A percentile compares a stretch with the other conserved stretches of the same genome.
phyloP scores from a whole-genome alignment of 2,113 vertebrate genomes.

The Chaenocephalus aceratus region DNA sequence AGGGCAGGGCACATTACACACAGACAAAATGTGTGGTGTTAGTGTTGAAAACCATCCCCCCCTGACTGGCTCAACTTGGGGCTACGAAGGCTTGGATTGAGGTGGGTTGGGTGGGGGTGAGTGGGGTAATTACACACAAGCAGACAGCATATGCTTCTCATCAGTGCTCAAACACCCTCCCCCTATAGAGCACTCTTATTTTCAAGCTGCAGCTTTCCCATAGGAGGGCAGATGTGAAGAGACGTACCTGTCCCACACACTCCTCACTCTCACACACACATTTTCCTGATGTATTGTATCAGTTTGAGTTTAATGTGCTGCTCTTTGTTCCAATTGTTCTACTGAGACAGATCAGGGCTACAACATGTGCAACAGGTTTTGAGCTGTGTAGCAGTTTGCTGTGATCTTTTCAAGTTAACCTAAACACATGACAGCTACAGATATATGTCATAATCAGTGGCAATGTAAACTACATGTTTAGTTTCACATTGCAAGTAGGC shows the following conservation, averaged over 20 bases:
- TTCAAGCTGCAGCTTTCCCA: slow-evolving; percentile 69
- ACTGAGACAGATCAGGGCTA: not conserved
- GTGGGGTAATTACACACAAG: slow-evolving; percentile 85
- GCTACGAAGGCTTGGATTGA: slow-evolving; percentile 59
- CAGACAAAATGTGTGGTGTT: slow-evolving; percentile 71
- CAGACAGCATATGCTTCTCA: slow-evolving; percentile 87
- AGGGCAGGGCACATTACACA: slow-evolving; percentile 73
- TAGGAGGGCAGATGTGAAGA: slow-evolving; percentile 27
- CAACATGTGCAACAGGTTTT: slow-evolving; percentile 6
- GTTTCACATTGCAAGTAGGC: not conserved
- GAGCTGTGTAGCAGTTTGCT: not conserved
- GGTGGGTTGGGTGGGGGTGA: slow-evolving; percentile 66
- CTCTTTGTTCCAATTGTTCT: not conserved
- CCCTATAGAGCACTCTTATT: slow-evolving; percentile 79
- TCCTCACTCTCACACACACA: slow-evolving; percentile 1
- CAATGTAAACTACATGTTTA: not conserved
- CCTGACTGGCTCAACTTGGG: slow-evolving; percentile 55
- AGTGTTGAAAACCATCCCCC: slow-evolving; percentile 24
- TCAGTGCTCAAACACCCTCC: slow-evolving; percentile 80
- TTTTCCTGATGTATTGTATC: slow-evolving; percentile 2
- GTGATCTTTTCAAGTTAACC: not conserved
- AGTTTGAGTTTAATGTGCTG: slow-evolving; percentile 15
- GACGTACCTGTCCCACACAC: slow-evolving; percentile 62
- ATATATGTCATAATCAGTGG: not conserved
- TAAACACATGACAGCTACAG: not conserved